Conservation (phyloP, 2,888 invertebrate genomes). For the Cephus sareptanus region DNA sequence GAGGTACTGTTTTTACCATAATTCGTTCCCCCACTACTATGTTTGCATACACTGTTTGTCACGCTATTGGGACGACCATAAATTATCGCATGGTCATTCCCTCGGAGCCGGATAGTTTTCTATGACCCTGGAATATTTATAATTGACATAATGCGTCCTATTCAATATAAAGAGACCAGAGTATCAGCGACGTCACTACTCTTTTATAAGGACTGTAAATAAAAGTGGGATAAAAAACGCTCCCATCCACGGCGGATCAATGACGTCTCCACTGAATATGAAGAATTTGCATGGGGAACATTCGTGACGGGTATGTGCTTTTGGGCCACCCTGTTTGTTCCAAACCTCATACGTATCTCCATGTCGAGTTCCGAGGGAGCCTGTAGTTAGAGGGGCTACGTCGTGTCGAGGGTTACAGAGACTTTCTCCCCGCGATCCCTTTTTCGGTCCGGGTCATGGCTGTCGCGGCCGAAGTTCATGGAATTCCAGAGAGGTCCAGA, state of each 20-base stretch:
- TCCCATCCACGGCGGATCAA: neutral
- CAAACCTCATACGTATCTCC: conserved; percentile 2
- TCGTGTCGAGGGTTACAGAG: conserved; percentile 23
- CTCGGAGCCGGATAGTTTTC: neutral
- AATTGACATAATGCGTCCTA: neutral
- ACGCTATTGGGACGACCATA: conserved; percentile 56
- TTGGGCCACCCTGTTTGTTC: conserved; percentile 1
- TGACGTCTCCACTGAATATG: neutral
- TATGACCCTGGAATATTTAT: neutral
- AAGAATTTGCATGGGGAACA: neutral
- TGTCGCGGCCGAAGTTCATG: conserved; percentile 28
- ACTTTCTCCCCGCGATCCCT: conserved; percentile 26
- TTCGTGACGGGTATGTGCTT: neutral
- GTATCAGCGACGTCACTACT: neutral
- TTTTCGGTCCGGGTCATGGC: conserved; percentile 28
- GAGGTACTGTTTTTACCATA: conserved; percentile 52
- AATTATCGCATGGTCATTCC: conserved; percentile 45
- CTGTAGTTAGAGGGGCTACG: conserved; percentile 4
- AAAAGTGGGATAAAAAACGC: neutral
- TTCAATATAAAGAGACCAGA: neutral
- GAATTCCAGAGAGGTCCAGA: conserved; percentile 43
- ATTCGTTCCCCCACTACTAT: conserved; percentile 47
- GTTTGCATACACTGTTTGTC: conserved; percentile 63
- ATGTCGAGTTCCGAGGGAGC: neutral
- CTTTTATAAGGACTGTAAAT: neutral